Evolutionary conservation across 2,888 invertebrate genomes (phyloP).

Genomic region (Aspidiotus destructor): DNA sequence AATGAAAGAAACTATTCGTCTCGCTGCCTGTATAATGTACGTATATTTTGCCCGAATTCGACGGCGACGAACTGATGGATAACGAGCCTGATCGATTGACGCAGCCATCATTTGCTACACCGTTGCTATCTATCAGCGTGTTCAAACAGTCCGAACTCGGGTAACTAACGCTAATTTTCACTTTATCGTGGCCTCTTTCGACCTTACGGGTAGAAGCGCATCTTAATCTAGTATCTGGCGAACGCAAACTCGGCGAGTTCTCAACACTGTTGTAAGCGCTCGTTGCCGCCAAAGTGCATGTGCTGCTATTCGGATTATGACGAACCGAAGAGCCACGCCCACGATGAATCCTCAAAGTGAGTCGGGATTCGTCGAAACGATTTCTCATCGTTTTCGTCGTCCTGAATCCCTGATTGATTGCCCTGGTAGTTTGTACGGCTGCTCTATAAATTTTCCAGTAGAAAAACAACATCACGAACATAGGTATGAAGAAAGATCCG

Average conservation of each 20-base stretch:
- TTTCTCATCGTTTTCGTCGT: slow-evolving; percentile 49
- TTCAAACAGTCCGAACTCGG: slow-evolving; percentile 62
- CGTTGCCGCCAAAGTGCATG: slow-evolving; percentile 40
- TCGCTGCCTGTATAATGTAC: slow-evolving; percentile 53
- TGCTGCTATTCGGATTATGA: slow-evolving; percentile 49
- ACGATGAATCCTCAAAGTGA: slow-evolving; percentile 82
- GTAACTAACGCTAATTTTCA: slow-evolving; percentile 77
- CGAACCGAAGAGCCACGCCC: slow-evolving; percentile 63
- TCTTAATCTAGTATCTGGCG: slow-evolving; percentile 16
- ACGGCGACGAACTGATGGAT: slow-evolving; percentile 42
- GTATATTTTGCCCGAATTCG: slow-evolving; percentile 46
- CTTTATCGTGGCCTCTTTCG: slow-evolving; percentile 53
- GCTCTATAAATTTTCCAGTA: slow-evolving; percentile 95
- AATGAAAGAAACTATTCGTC: slow-evolving; percentile 26
- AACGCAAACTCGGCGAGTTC: slow-evolving; percentile 20
- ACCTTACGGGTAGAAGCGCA: slow-evolving; percentile 17
- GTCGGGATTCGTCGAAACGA: slow-evolving; percentile 78
- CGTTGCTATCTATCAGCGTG: slow-evolving; percentile 27
- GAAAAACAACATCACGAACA: slow-evolving; percentile 96
- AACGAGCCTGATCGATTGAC: slow-evolving; percentile 39
- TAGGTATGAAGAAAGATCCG: slow-evolving; percentile 96
- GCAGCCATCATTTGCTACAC: neutral
- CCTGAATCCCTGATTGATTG: slow-evolving; percentile 82
- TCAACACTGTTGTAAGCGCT: slow-evolving; percentile 39
- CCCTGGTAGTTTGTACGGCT: slow-evolving; percentile 82